These are phyloP conservation scores for Ibidorhyncha struthersii DNA, from an alignment of 2,113 vertebrate genomes.

Conservation along the genomic window DNA sequence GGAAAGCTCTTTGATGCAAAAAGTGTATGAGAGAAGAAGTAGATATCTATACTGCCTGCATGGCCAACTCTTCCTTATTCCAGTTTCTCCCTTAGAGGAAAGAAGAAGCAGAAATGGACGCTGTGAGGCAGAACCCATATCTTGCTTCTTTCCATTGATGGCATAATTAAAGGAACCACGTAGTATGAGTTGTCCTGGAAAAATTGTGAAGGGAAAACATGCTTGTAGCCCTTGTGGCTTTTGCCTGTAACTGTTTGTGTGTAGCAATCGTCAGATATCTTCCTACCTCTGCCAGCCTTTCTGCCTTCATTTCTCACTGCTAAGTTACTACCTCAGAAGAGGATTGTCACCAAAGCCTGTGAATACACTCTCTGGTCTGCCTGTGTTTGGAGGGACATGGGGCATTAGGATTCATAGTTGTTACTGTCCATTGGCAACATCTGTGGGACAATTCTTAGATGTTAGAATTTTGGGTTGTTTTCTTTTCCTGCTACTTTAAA, in stretches of 20 bases:
- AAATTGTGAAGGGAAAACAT: neutral
- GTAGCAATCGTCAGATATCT: neutral
- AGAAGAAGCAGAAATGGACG: neutral
- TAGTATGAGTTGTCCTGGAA: neutral
- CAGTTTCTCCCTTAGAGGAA: neutral
- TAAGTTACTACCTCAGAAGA: neutral
- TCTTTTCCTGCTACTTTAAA: neutral
- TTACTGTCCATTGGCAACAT: neutral
- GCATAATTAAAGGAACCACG: neutral
- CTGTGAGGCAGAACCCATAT: fast-evolving
- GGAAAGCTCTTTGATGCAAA: neutral
- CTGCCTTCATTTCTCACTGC: neutral
- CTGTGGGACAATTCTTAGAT: neutral
- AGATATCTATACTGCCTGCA: neutral
- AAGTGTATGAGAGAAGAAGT: neutral
- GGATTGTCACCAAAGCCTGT: too few relatives aligned
- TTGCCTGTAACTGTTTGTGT: neutral
- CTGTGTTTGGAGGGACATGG: neutral
- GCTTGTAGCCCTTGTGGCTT: neutral
- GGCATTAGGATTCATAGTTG: neutral
- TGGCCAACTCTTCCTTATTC: neutral
- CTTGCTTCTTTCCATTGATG: neutral
- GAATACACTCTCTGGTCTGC: neutral
- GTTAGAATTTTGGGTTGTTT: neutral
- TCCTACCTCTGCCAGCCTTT: neutral